Evolutionary conservation across 1,140 invertebrate genomes (phyloP).

Genomic region (Meloidogyne exigua): DNA sequence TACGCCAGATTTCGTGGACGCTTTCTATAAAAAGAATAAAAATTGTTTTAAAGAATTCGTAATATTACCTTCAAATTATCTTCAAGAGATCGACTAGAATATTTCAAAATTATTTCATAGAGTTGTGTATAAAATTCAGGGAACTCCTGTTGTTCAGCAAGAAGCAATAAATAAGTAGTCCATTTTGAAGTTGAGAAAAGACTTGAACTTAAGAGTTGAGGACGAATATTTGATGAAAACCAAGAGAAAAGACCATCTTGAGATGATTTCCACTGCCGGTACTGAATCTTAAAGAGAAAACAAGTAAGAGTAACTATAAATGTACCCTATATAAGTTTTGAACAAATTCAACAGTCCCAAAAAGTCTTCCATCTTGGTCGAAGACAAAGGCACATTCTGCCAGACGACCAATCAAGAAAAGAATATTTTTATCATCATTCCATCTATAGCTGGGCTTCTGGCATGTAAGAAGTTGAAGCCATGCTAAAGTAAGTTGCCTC

Average conservation of each 20-base stretch:
- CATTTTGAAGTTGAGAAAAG: constrained; percentile 35
- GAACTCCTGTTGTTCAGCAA: constrained; percentile 30
- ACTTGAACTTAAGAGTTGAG: constrained; percentile 28
- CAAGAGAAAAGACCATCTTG: constrained; percentile 40
- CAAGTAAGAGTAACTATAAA: not conserved
- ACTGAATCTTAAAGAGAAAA: constrained; percentile 22
- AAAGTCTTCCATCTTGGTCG: constrained; percentile 31
- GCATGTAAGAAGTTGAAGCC: constrained; percentile 35
- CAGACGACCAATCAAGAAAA: constrained; percentile 37
- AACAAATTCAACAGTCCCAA: constrained; percentile 37
- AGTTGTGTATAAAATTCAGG: constrained; percentile 19
- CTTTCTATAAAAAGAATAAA: constrained; percentile 28
- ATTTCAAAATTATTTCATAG: constrained; percentile 25
- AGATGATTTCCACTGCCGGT: constrained; percentile 39
- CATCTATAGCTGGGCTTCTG: constrained; percentile 32
- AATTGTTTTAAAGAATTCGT: not conserved
- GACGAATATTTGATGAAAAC: constrained; percentile 40
- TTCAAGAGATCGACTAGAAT: constrained; percentile 36
- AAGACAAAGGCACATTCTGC: constrained; percentile 26
- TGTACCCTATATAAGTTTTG: constrained; percentile 30
- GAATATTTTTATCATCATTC: constrained; percentile 44
- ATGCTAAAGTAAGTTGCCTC: constrained; percentile 27
- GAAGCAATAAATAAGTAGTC: constrained; percentile 39
- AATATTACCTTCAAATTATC: constrained; percentile 33
- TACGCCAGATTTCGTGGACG: constrained; percentile 32